Evolutionary conservation across 2,888 invertebrate genomes (phyloP), one percentile per base, ranked within the genome.

Genomic region (Beris chalybata): DNA sequence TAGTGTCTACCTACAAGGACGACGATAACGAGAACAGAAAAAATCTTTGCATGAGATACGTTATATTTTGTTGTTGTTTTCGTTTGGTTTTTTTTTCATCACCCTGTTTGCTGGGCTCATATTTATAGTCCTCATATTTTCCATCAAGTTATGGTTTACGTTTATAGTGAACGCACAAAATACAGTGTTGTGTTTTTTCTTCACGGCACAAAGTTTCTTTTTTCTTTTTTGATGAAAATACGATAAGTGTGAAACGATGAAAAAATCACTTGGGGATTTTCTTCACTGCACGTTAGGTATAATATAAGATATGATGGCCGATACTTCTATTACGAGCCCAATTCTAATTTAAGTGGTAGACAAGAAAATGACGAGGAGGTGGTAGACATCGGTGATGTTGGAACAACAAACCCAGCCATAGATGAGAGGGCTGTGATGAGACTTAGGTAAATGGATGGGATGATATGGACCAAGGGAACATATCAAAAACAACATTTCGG

Each of bases 231-330:
- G 9, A 38, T 7, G 9, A 38, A 48, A 5, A 48, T 12, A 15
- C 38, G 44, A 56, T 56, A 56, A 38, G 56, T 56, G 56, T 56
- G 56, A 56, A 56, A 56, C 32, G 32, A 56, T 56, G 56, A 44
- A 56, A 56, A 56, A 56, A 56, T 44, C 56, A 56, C 56, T 56
- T 56, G 56, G 56, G 56, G 56, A 56, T 43, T 56, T 56, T 56
- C 44, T 12, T 32, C 13, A 44, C 7, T 13, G 15, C 11, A 44
- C 13, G 56, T 38, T 56, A 38, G 44, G 7, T 38, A 44, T 56
- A 43, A 44, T 56, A 44, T 56, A 4, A 32, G 55, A 55, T 31
- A 32, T 55, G 55, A 55, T 22, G 56, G 22, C 56, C 38, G 12
- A 54, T 54, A 54, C 54, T 54, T 54, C 31, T 29, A 54, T 54